Evolutionary conservation across 2,797 vertebrate genomes (phyloP), one percentile per base, ranked within the genome.

Genomic region (Sebastiscus tertius): DNA sequence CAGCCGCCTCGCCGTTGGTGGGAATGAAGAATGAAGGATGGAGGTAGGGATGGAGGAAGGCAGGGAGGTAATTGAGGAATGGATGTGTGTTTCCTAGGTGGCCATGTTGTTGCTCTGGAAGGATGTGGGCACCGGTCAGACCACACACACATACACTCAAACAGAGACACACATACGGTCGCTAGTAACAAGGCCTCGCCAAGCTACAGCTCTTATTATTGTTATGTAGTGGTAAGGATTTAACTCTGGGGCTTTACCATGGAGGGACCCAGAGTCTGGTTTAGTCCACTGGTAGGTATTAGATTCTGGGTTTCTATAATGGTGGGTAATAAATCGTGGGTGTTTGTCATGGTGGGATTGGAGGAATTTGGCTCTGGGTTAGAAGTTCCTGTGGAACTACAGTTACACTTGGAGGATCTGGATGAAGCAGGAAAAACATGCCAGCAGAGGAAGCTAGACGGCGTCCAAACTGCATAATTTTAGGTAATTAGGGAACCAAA

Each of bases 41-140:
- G 82, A 75, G 75, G 67, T 61, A 81, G 56, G 73, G 75, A 72
- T 55, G 81, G 84, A 90, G 88, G 87, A 69, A 84, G 61, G 80
- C 76, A 82, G 73, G 87, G 82, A 87, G 76, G 84, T 83, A 81
- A 86, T 36, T 79, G 85, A 87, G 87, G 77, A 90, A 86, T 88
- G 80, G 83, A 88, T 80, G 83, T 83, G 77, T 79, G 84, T 91
- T 89, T 94, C 92, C 85, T 82, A 89, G 91, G 93, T 94, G 94
- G 93, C 93, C 92, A 63, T 84, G 88, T 74, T 91, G 84, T 80
- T 87, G 81, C 79, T 68, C 61, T 86, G 87, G 88, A 80, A 91
- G 92, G 92, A 94, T 94, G 93, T 93, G 94, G 93, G 87, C 79
- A 84, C 80, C 33, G 87, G 88, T 87, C 83, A 92, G 92, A 90